Base-by-base conservation (phyloP, 2,888 invertebrate species). In the Halocaridina rubra region DNA sequence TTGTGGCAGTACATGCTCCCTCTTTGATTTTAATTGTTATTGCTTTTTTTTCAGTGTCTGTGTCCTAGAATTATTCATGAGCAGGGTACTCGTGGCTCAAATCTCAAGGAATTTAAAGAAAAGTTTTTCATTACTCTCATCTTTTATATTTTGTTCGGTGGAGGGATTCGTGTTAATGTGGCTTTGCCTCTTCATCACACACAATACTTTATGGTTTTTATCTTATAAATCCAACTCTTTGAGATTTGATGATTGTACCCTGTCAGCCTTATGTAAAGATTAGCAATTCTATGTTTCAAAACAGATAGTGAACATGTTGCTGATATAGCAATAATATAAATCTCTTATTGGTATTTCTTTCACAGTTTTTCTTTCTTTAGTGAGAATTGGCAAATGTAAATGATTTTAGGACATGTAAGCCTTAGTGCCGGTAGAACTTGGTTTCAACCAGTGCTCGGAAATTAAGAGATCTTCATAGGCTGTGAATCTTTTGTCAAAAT, bases 351-450 rank as follows among this genome's bases (percentile, higher is more conserved):
- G 22, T 57, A 57, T 57, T 57, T 22, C n/a, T 57, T 7, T 57
- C 19, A 19, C 59, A 10, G 59, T 19, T 57, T 57, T 57, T 19
- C 16, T 7, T 19, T 57, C 19, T 19, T 72, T 80, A 80, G 61
- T 61, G 57, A 69, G 76, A 76, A 76, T 69, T 39, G 69, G 81
- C 76, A 76, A 59, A 76, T 76, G 76, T 75, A 61, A 81, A 81
- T 81, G 75, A 75, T 76, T 29, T 57, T 81, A 67, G 81, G 81
- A 81, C 81, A 81, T 81, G 81, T 57, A 81, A 81, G 76, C 81
- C 81, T 81, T 75, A 32, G 81, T 81, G 81, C 76, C 39, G 67
- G 69, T 29, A 67, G 76, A 57, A 76, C 59, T 57, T 67, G 76
- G 81, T 81, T 59, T 32, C 46, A 46, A 33, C 24, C 67, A 57